Evolutionary conservation across 2,113 vertebrate genomes (phyloP), one percentile per base, ranked within the genome.

Genomic region (Ammospiza caudacuta): DNA sequence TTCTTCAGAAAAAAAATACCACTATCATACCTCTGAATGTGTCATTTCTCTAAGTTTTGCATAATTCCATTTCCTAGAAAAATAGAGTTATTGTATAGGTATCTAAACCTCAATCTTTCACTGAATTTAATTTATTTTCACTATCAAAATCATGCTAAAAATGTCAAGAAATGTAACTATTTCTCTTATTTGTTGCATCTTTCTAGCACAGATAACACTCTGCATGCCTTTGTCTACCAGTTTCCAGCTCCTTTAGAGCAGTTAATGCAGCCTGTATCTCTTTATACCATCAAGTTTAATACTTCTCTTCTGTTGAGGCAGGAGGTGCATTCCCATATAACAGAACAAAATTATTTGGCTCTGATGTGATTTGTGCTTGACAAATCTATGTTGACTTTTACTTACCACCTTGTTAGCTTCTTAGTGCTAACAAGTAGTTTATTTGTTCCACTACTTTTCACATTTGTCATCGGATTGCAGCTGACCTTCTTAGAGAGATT

Each of bases 381-480:
- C 72, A 88, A 90, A 92, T 73, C 63, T 54, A 2, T 41, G 79
- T 25, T 80, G 86, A 84, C 52, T 90, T 90, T 58, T 67, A 76
- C 54, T 90, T 77, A 92, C 8, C 4, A 2, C 68, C 79, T 41
- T 61, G 41, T 89, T 85, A 83, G 58, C 41, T 62, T 77, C 37
- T 77, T 85, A 90, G 44, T 66, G 72, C 67, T 80, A 92, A 95
- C 78, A 89, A 89, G 84, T 7, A 83, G 75, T 76, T 85, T 68
- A 85, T 73, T 76, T 88, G n/a, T 68, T 81, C 37, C 55, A 66
- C 59, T 92, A 95, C 37, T 83, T 90, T 52, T 28, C 18, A 6
- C 28, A 73, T 69, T 69, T 92, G n/a, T 68, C 63, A 85, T 69
- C 24, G 33, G 86, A 92, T 20, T 73, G 67, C 37, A 80, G 67